phyloP scores from a whole-genome alignment of 1,140 invertebrate species.

The Sweltsa coloradensis region DNA sequence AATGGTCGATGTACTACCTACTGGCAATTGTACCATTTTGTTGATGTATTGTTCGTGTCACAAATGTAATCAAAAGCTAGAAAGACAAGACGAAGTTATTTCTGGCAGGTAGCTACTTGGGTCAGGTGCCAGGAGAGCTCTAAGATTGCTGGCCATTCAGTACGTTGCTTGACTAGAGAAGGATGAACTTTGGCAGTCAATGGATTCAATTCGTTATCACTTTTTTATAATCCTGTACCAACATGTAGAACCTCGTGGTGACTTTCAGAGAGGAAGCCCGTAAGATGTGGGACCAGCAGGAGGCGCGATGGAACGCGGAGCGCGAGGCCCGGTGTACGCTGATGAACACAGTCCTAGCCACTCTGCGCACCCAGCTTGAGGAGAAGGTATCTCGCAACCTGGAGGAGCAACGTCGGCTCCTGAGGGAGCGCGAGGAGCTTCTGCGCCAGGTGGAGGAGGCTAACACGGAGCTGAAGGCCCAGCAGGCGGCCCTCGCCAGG shows the following conservation, averaged over 20 bases:
- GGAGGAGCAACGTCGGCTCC: background rate
- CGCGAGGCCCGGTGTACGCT: slow-evolving; percentile 10
- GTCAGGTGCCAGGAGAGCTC: too few relatives aligned
- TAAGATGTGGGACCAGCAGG: slow-evolving; percentile 14
- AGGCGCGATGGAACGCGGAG: slow-evolving; percentile 9
- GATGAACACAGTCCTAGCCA: slow-evolving; percentile 4
- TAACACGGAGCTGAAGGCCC: background rate
- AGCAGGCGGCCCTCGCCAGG: background rate
- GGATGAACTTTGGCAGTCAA: too few relatives aligned
- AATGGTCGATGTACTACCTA: too few relatives aligned
- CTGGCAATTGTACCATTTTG: too few relatives aligned
- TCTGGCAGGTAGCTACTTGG: too few relatives aligned
- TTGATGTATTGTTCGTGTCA: too few relatives aligned
- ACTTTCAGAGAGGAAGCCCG: slow-evolving; percentile 11
- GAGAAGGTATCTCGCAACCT: slow-evolving; percentile 9
- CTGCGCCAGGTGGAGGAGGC: slow-evolving; percentile 6
- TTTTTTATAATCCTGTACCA: background rate
- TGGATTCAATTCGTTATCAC: background rate
- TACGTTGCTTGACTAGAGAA: too few relatives aligned
- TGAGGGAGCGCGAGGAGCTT: slow-evolving; percentile 7
- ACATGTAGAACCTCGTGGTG: too few relatives aligned
- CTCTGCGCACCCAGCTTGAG: slow-evolving; percentile 4
- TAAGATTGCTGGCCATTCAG: too few relatives aligned
- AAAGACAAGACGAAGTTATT: too few relatives aligned
- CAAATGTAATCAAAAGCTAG: too few relatives aligned